Percentiles rank a stretch among this genome's conserved stretches.
Evolutionary conservation across 2,113 vertebrate genomes (phyloP).

Genomic region (Protomyctophum bolini): DNA sequence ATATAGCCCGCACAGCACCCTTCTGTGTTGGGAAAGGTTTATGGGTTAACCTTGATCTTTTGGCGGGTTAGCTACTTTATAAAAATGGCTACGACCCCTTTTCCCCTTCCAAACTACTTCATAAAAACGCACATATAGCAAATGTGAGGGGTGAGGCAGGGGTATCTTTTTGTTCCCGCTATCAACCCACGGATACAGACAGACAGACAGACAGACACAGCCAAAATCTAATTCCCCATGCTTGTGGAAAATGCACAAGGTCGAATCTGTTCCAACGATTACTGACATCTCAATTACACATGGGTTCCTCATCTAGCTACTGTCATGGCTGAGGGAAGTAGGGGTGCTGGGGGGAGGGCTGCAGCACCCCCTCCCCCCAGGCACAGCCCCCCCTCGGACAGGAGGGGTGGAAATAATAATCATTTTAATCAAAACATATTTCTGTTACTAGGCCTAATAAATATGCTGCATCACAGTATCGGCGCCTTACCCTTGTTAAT

Average conservation of each 20-base stretch:
- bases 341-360: no score
- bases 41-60: not conserved
- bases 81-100: not conserved
- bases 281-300: constrained; percentile 45
- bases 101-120: not conserved
- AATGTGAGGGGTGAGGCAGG: not conserved
- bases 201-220: not conserved
- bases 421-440: not conserved
- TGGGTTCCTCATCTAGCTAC: constrained; percentile 30
- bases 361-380: no score
- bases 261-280: no score
- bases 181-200: constrained; percentile 1
- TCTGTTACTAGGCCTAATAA: not conserved
- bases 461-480: no score
- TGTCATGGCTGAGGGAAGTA: no score
- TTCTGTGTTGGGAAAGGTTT: not conserved
- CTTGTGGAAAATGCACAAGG: no score
- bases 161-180: constrained; percentile 17
- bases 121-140: constrained; percentile 10
- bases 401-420: no score
- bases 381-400: no score
- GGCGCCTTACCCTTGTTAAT: no score
- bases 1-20: not conserved
- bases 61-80: not conserved
- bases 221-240: no score